Evolutionary conservation across 2,888 invertebrate genomes (phyloP).

Genomic region (Leucania comma): DNA sequence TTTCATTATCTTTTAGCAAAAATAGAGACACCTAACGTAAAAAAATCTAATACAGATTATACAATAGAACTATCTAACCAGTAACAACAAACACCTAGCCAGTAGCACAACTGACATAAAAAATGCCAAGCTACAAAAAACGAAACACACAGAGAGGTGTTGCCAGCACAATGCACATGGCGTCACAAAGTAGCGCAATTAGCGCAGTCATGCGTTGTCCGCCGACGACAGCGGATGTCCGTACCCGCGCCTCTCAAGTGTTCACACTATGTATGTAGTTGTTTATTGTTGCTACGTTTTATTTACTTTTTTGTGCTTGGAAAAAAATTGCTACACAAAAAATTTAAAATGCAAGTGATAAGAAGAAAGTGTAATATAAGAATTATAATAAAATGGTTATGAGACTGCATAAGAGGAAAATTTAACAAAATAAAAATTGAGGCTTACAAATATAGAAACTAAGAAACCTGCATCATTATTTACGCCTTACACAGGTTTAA

Average conservation of each 20-base stretch:
- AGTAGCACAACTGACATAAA: conserved; percentile 18
- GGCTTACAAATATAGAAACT: no score
- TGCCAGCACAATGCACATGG: conserved; percentile 51
- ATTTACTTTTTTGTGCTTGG: background rate
- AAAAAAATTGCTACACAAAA: no score
- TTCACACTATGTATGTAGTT: conserved; percentile 39
- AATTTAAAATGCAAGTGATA: no score
- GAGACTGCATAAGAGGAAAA: no score
- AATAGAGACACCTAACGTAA: background rate
- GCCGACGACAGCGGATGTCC: conserved; percentile 68
- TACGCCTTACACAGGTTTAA: no score
- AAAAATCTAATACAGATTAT: background rate
- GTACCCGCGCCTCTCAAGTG: conserved; percentile 56
- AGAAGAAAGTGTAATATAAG: no score
- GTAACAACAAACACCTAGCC: background rate
- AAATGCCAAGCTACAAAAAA: conserved; percentile 22
- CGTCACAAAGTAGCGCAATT: conserved; percentile 73
- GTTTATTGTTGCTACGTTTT: conserved; percentile 41
- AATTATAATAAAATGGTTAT: no score
- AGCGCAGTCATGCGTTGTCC: conserved; percentile 70
- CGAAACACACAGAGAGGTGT: conserved; percentile 36
- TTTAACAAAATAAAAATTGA: no score
- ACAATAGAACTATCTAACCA: background rate
- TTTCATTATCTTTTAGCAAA: no score
- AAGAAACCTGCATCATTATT: no score